These are phyloP conservation scores for Caenorhabditis elegans DNA, from an alignment of 1,140 invertebrate species.

Conservation along the genomic window DNA sequence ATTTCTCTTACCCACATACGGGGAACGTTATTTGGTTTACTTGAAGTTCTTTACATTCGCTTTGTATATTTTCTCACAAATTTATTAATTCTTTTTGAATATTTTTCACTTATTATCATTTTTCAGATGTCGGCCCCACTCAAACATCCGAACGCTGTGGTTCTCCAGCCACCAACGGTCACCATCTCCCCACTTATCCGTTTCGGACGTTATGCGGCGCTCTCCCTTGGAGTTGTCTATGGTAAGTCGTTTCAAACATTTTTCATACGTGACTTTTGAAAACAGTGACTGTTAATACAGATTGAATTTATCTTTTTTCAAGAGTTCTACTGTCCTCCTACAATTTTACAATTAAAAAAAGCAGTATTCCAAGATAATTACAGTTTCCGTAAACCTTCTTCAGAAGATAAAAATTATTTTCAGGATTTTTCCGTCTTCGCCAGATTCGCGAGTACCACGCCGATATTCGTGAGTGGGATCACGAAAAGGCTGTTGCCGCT, in stretches of 20 bases:
- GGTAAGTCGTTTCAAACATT: conserved; percentile 25
- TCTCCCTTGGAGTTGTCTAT: conserved; percentile 56
- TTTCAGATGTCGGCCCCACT: conserved; percentile 43
- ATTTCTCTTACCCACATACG: too few relatives aligned
- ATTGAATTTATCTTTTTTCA: too few relatives aligned
- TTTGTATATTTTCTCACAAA: neutral
- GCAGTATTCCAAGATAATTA: too few relatives aligned
- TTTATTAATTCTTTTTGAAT: neutral
- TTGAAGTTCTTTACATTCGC: too few relatives aligned
- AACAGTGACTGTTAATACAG: too few relatives aligned
- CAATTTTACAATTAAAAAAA: too few relatives aligned
- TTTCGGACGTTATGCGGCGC: conserved; percentile 58
- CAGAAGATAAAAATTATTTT: too few relatives aligned
- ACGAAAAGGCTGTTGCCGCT: conserved; percentile 60
- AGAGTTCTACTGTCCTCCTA: too few relatives aligned
- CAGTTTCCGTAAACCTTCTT: too few relatives aligned
- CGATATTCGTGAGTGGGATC: conserved; percentile 61
- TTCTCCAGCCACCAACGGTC: conserved; percentile 58
- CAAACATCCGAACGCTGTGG: conserved; percentile 57
- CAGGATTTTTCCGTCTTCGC: conserved; percentile 49
- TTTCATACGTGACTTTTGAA: neutral
- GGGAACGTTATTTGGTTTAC: too few relatives aligned
- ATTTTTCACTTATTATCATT: neutral
- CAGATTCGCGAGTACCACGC: conserved; percentile 61
- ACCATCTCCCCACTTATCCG: conserved; percentile 60